A percentile compares a stretch with the other conserved stretches of the same genome.
These are phyloP conservation scores for Bombylius discolor DNA, from an alignment of 2,888 invertebrate species.

Conservation along the genomic window DNA sequence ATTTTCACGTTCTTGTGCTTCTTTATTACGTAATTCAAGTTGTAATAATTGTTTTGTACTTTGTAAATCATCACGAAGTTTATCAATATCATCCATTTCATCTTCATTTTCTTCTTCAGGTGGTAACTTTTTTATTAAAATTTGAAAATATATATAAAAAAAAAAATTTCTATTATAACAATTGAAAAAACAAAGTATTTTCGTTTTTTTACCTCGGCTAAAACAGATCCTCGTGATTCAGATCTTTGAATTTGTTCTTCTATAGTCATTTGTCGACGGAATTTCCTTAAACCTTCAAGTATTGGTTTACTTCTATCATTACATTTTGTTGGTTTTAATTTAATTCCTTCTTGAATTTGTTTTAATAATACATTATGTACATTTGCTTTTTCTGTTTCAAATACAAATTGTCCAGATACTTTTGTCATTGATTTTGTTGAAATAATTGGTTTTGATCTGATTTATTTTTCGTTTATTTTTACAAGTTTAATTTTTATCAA, in stretches of 20 bases:
- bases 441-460: conserved; percentile 47
- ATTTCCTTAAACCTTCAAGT: conserved; percentile 70
- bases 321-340: conserved; percentile 59
- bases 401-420: conserved; percentile 68
- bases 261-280: conserved; percentile 78
- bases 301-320: conserved; percentile 80
- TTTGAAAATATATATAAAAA: not conserved
- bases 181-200: not conserved
- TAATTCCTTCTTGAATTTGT: conserved; percentile 67
- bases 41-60: conserved; percentile 85
- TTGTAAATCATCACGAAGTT: conserved; percentile 78
- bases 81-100: conserved; percentile 84
- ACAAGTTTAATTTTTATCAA: too few species aligned
- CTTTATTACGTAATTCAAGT: conserved; percentile 72
- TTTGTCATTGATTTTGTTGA: conserved; percentile 47
- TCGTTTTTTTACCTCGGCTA: conserved; percentile 32
- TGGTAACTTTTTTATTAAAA: not conserved
- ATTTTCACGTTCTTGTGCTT: conserved; percentile 73
- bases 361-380: conserved; percentile 68
- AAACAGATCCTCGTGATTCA: conserved; percentile 45
- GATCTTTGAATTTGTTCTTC: conserved; percentile 80
- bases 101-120: conserved; percentile 59
- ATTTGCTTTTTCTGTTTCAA: conserved; percentile 72
- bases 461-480: not conserved
- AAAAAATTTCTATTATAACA: not conserved